Conservation (phyloP, 2,797 vertebrate species). For the Balearica regulorum region DNA sequence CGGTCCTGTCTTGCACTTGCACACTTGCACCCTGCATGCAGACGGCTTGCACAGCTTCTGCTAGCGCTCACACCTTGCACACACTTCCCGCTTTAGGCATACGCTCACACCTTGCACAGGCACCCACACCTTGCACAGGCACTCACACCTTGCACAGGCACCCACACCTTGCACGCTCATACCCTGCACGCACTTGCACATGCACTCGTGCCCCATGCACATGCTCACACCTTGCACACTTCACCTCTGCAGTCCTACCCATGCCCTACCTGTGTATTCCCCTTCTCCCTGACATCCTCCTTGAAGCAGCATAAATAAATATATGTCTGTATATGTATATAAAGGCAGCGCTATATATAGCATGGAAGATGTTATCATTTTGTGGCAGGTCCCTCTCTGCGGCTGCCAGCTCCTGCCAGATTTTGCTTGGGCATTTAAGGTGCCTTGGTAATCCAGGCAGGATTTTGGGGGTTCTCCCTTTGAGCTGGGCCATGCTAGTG, state of each 20-base stretch:
- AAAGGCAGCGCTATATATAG: not conserved
- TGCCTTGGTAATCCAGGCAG: not conserved
- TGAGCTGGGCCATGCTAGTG: not conserved
- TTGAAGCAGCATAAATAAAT: not conserved
- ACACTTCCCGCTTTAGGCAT: too few relatives aligned
- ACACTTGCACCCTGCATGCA: rapidly evolving
- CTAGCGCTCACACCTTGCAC: too few relatives aligned
- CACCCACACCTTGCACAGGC: too few relatives aligned
- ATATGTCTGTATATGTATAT: not conserved
- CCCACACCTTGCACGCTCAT: too few relatives aligned
- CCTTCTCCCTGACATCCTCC: not conserved
- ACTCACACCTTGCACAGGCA: too few relatives aligned
- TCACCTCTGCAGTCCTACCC: rapidly evolving
- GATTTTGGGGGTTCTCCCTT: not conserved
- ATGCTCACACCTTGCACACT: too few relatives aligned
- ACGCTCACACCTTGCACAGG: too few relatives aligned
- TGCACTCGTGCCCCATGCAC: too few relatives aligned
- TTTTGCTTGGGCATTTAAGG: not conserved
- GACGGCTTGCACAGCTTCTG: not conserved
- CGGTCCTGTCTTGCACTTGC: rapidly evolving
- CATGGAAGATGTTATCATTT: not conserved
- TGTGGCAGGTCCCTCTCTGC: not conserved
- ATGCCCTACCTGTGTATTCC: not conserved
- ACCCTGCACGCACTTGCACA: too few relatives aligned
- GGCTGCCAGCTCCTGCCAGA: not conserved